These are phyloP conservation scores for Petromus typicus DNA, from an alignment of 2,113 vertebrate genomes.

Conservation along the genomic window DNA sequence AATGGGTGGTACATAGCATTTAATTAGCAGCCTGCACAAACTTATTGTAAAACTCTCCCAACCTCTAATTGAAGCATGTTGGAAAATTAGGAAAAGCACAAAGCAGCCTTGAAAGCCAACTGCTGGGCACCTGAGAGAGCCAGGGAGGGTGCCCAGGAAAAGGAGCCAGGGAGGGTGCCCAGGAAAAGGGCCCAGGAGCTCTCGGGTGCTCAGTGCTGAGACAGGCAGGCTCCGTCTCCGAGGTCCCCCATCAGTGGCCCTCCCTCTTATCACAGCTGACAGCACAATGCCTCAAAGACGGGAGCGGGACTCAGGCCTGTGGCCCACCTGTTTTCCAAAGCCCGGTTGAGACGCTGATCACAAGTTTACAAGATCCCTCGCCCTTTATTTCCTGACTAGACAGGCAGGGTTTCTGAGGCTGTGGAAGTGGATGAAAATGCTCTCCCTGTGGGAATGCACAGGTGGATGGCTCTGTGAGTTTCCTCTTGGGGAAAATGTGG, in stretches of 20 bases:
- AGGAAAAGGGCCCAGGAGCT: not conserved
- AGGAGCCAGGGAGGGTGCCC: fast-evolving
- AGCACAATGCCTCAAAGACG: not conserved
- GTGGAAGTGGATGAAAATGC: conserved; percentile 63
- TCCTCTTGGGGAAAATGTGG: conserved; percentile 63
- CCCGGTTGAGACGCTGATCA: conserved; percentile 35
- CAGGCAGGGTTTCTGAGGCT: conserved; percentile 11
- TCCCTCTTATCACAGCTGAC: not conserved
- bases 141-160: fast-evolving
- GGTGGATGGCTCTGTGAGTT: conserved; percentile 1
- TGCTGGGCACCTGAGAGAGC: not conserved
- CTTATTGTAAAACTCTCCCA: conserved; percentile 83
- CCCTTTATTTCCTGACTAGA: conserved; percentile 28
- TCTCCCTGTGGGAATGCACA: conserved; percentile 13
- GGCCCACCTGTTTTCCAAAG: not conserved
- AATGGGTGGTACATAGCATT: conserved; percentile 78
- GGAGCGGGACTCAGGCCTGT: not conserved
- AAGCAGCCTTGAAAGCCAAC: conserved; percentile 71
- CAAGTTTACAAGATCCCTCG: not conserved
- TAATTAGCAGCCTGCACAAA: conserved; percentile 85
- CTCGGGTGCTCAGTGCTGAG: fast-evolving
- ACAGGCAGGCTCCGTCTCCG: not conserved
- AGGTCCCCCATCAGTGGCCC: fast-evolving
- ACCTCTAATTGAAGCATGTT: conserved; percentile 78
- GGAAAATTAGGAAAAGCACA: conserved; percentile 77